Evolutionary conservation across 2,113 vertebrate genomes (phyloP).

Genomic region (Onychorhynchus coronatus): DNA sequence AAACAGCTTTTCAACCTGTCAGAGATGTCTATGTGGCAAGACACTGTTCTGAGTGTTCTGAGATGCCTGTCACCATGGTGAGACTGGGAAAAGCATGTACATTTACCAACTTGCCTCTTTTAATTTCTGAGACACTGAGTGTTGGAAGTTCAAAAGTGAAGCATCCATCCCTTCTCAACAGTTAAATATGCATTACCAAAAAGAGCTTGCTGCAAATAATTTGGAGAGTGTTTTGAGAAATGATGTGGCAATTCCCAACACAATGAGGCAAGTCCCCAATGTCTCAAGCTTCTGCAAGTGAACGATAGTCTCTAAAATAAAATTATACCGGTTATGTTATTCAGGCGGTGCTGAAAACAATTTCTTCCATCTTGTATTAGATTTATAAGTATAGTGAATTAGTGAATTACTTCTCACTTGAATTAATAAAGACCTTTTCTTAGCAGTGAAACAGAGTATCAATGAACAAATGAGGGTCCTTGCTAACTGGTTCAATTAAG

Average conservation of each 20-base stretch:
- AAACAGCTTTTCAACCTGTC: conserved; percentile 11
- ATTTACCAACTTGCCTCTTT: neutral
- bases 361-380: neutral
- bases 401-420: neutral
- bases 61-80: neutral
- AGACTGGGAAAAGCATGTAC: neutral
- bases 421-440: neutral
- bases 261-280: neutral
- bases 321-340: neutral
- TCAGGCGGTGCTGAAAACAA: neutral
- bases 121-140: neutral
- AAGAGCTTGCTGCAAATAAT: neutral
- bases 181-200: neutral
- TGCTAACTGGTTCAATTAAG: neutral
- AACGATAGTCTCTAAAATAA: neutral
- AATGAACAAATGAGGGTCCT: neutral
- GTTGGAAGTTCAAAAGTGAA: neutral
- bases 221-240: neutral
- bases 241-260: neutral
- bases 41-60: neutral
- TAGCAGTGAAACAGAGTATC: neutral
- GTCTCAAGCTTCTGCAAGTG: neutral
- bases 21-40: neutral
- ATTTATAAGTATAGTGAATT: neutral
- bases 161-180: neutral